Evolutionary conservation across 2,797 vertebrate genomes (phyloP).

Genomic region (Benthosema pterotum): DNA sequence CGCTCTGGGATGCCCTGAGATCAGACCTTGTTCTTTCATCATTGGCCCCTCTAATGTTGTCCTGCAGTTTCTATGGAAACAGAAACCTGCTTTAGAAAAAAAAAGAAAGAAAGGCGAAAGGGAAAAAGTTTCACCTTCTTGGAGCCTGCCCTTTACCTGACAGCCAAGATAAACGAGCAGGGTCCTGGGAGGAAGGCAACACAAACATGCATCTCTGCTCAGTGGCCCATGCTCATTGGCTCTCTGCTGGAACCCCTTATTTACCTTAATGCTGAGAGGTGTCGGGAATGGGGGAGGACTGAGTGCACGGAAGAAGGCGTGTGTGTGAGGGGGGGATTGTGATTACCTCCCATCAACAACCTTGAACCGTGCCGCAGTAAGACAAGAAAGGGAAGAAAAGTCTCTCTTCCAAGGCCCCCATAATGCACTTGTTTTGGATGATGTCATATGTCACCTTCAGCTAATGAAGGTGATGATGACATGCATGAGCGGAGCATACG

Average conservation of each 20-base stretch:
- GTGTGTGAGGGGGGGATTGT: constrained; percentile 22
- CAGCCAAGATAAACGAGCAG: constrained; percentile 80
- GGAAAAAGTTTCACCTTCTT: constrained; percentile 78
- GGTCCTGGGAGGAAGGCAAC: constrained; percentile 72
- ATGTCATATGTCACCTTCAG: constrained; percentile 81
- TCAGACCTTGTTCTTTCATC: constrained; percentile 66
- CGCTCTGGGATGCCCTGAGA: constrained; percentile 57
- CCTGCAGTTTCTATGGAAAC: constrained; percentile 76
- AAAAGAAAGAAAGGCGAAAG: constrained; percentile 17
- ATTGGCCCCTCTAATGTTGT: constrained; percentile 69
- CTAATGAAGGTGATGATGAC: constrained; percentile 80
- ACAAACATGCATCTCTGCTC: constrained; percentile 79
- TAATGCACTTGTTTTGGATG: constrained; percentile 61
- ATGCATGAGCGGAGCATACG: constrained; percentile 71
- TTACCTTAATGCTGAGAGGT: constrained; percentile 74
- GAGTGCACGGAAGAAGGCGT: constrained; percentile 17
- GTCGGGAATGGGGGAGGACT: constrained; percentile 43
- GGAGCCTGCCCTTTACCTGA: constrained; percentile 78
- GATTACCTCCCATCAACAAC: constrained; percentile 73
- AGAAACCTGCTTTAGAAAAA: constrained; percentile 70
- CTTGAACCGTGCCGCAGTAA: constrained; percentile 62
- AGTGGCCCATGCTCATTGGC: constrained; percentile 75
- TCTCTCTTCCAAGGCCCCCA: constrained; percentile 49
- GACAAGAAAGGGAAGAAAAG: constrained; percentile 48
- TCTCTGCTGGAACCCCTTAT: constrained; percentile 75